These are phyloP conservation scores for Sciurus carolinensis DNA, from an alignment of 2,797 vertebrate genomes.

Conservation along the genomic window DNA sequence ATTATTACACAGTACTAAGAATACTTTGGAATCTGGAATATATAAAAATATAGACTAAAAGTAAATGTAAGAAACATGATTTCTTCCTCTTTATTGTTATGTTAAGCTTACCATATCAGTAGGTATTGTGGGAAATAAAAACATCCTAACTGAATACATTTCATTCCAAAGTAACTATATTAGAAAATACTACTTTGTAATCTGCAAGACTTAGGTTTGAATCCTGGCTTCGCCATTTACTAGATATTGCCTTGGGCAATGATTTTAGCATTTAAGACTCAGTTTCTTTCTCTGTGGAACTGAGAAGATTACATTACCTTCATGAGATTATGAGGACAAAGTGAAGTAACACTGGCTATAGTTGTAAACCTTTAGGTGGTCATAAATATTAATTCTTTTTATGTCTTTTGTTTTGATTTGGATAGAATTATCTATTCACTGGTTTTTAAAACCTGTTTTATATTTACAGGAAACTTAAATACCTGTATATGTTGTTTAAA, in stretches of 20 bases:
- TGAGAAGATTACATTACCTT: background rate
- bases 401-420: slow-evolving; percentile 22
- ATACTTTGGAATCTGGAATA: background rate
- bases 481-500: background rate
- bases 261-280: background rate
- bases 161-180: background rate
- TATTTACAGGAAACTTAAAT: background rate
- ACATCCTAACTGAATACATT: background rate
- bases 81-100: background rate
- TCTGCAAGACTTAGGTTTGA: background rate
- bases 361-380: background rate
- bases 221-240: background rate
- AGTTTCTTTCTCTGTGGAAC: background rate
- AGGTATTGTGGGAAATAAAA: background rate
- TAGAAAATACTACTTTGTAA: background rate
- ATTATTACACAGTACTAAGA: background rate
- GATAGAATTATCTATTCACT: background rate
- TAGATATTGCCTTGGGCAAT: background rate
- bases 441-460: background rate
- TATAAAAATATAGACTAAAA: slow-evolving; percentile 13
- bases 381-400: background rate
- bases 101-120: background rate
- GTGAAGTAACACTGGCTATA: background rate
- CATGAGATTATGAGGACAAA: background rate
- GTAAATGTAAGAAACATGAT: background rate